Base-by-base conservation (phyloP, 2,888 invertebrate genomes). In the Pammene aurita region DNA sequence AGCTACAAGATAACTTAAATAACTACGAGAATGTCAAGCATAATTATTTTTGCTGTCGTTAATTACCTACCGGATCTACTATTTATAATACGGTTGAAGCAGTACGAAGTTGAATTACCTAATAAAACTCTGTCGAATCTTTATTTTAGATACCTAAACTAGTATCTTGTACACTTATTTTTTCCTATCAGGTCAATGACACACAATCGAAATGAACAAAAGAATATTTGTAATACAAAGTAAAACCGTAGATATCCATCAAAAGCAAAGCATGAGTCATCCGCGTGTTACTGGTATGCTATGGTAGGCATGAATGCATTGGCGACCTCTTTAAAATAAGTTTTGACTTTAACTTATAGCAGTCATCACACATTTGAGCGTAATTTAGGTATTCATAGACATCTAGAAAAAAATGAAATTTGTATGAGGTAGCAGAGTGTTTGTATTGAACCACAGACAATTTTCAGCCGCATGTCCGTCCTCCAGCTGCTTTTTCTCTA, bases 191-290 rank as follows among this genome's bases (percentile, higher is more conserved):
- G 54, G 54, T 54, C 34, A 54, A 54, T 34, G 54, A 54, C 54
- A 54, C 34, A 2, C n/a, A 35, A 34, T 54, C 34, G 34, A 54
- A 54, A 34, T 34, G 7, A 54, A 54, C 54, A 54, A 54, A 52
- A 52, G 34, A 52, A 34, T 11, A 52, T 52, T 52, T 7, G n/a
- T 34, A 34, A 34, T 52, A 54, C 34, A 13, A 13, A 34, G 26
- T 7, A 34, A 54, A 54, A 34, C 14, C 6, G 46, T n/a, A 0
- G 7, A 34, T 54, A 54, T 26, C 7, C 13, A 52, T 35, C n/a
- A 54, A 54, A 54, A n/a, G 52, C 7, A n/a, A 26, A 26, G 26
- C 9, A 54, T 54, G 54, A 54, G n/a, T 54, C 54, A 54, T 54
- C 4, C n/a, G n/a, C 10, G 26, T 34, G n/a, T 11, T 52, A 26